Evolutionary conservation across 2,888 invertebrate genomes (phyloP).

Genomic region (Cybosia mesomella): DNA sequence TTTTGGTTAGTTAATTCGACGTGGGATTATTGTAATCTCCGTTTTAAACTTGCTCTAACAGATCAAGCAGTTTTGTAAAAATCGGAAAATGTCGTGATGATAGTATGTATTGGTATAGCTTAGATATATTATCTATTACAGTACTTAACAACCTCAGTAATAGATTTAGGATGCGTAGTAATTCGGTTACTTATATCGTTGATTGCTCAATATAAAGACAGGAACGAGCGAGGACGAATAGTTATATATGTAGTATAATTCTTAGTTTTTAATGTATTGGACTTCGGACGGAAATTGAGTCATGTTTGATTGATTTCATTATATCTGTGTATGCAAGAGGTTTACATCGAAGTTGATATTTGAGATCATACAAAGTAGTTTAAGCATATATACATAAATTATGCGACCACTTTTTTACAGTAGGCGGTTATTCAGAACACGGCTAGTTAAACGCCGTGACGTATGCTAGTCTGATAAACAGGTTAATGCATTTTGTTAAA

Average conservation of each 20-base stretch:
- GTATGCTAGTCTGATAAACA: background rate
- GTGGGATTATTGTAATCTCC: no score
- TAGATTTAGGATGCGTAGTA: slow-evolving; percentile 60
- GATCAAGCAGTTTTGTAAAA: background rate
- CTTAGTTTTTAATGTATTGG: slow-evolving; percentile 47
- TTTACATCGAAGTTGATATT: slow-evolving; percentile 14
- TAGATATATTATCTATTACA: slow-evolving; percentile 12
- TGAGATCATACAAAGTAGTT: background rate
- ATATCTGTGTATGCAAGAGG: slow-evolving; percentile 59
- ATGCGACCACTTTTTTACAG: background rate
- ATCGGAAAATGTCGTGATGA: background rate
- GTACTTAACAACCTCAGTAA: slow-evolving; percentile 21
- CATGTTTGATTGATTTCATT: slow-evolving; percentile 59
- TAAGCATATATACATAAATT: background rate
- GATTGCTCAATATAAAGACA: slow-evolving; percentile 53
- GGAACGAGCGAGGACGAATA: slow-evolving; percentile 61
- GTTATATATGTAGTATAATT: no score
- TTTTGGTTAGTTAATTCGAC: no score
- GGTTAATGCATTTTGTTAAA: background rate
- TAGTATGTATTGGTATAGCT: background rate
- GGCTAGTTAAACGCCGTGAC: background rate
- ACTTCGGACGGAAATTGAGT: slow-evolving; percentile 64
- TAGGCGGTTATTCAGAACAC: background rate
- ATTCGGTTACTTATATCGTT: slow-evolving; percentile 59
- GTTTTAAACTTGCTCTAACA: no score